Evolutionary conservation across 2,888 invertebrate species (phyloP), one percentile per base, ranked within the genome.

Genomic region (Phyllotreta cruciferae): DNA sequence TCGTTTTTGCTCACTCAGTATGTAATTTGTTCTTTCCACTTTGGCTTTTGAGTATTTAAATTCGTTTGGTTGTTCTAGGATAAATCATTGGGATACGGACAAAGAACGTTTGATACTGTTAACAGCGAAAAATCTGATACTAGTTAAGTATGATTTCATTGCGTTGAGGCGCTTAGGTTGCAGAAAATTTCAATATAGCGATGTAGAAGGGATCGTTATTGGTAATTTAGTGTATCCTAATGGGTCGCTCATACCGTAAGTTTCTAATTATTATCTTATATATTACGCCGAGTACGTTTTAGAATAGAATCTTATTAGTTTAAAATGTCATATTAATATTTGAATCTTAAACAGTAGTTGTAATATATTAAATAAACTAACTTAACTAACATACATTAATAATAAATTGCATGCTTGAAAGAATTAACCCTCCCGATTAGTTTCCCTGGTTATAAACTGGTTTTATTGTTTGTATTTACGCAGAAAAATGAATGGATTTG

Each of bases 71-170:
- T n/a, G n/a, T n/a, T n/a, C n/a, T 79, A 94, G 94, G 79, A 93
- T 94, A 73, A 93, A 91, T 73, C 84, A 92, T 66, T 94, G 94
- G 94, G 93, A 94, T 76, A 88, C 90, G 75, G 93, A 94, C 77
- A 89, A 90, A 73, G 94, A 94, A 80, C 85, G 92, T 54, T 85
- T 94, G 41, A 83, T 93, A 1, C 78, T 93, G 9, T 81, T 94
- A 24, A 90, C 91, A 1, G 87, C 90, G n/a, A 85, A 88, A 71
- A 84, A 88, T 41, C 82, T 94, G 35, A 85, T 92, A 74, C 85
- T 89, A 6, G 86, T 92, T 62, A 93, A 92, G 77, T 94, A 92
- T 79, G 93, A 94, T 81, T 93, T 94, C 79, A 93, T 94, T 72
- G 91, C 91, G 0, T 83, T 91, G 79, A 89, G 88, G 73, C 85